Percentiles rank a stretch among this genome's conserved stretches.
Evolutionary conservation across 2,797 vertebrate genomes (phyloP).

Genomic region (Dendrocincla fuliginosa): DNA sequence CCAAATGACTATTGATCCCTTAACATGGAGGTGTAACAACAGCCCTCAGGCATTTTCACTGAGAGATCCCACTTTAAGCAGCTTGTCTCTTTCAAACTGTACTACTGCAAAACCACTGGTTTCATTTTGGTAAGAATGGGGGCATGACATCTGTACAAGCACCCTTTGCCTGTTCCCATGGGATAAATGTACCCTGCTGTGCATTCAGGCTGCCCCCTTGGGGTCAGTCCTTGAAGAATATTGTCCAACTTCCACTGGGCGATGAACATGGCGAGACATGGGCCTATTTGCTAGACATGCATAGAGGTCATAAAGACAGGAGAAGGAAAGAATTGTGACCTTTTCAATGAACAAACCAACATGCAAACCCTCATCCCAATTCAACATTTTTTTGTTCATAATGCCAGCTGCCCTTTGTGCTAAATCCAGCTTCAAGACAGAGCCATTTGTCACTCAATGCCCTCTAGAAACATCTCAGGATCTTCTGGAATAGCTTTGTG

Average conservation of each 20-base stretch:
- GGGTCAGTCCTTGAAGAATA: background rate
- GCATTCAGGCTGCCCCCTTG: background rate
- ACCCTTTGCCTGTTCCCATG: background rate
- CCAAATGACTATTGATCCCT: constrained; percentile 40
- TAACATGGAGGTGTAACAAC: background rate
- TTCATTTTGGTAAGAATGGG: background rate
- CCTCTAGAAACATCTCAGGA: background rate
- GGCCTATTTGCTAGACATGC: background rate
- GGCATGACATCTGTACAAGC: background rate
- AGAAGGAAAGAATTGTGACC: background rate
- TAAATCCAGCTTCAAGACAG: background rate
- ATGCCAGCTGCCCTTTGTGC: background rate
- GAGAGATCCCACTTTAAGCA: constrained; percentile 5
- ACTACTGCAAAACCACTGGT: background rate
- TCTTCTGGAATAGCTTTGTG: background rate
- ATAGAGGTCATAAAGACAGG: background rate
- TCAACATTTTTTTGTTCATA: background rate
- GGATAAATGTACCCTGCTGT: background rate
- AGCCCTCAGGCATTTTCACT: background rate
- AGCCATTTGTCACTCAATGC: background rate
- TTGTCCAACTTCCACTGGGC: background rate
- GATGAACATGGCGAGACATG: background rate
- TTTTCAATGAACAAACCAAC: background rate
- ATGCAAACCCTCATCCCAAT: accelerated
- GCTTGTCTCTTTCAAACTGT: background rate